A percentile compares a stretch with the other conserved stretches of the same genome.
Conservation (phyloP, 2,888 invertebrate species). For the Acanthosoma haemorrhoidale region DNA sequence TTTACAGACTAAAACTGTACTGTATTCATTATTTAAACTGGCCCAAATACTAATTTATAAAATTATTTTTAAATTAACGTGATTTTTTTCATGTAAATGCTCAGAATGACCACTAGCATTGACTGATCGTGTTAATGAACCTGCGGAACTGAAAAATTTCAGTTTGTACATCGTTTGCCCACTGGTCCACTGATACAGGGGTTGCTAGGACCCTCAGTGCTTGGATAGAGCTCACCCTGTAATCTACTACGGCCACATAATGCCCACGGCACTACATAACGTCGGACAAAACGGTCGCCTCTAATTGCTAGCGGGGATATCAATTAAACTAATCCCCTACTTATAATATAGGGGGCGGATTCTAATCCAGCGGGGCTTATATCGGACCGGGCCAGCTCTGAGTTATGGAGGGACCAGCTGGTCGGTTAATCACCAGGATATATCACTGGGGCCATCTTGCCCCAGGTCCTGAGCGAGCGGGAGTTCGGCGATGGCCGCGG, state of each 20-base stretch:
- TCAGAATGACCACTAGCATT: no score
- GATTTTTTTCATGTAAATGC: no score
- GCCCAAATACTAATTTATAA: no score
- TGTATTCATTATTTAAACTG: no score
- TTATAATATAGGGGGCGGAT: conserved; percentile 14
- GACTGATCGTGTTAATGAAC: no score
- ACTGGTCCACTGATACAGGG: no score
- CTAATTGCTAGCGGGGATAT: conserved; percentile 7
- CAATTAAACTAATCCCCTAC: conserved; percentile 14
- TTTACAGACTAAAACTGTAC: no score
- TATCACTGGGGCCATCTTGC: background rate
- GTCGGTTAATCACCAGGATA: background rate
- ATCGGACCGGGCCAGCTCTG: background rate
- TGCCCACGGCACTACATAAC: conserved; percentile 6
- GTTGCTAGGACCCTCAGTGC: no score
- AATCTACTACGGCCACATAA: background rate
- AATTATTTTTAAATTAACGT: no score
- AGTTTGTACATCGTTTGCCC: no score
- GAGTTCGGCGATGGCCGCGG: no score
- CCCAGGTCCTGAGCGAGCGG: background rate
- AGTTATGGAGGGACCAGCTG: conserved; percentile 12
- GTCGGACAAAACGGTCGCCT: background rate
- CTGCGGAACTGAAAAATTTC: no score
- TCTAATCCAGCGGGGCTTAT: conserved; percentile 11
- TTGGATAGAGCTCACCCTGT: background rate